Evolutionary conservation across 2,888 invertebrate genomes (phyloP), one percentile per base, ranked within the genome.

Genomic region (Pseudococcus viburni): DNA sequence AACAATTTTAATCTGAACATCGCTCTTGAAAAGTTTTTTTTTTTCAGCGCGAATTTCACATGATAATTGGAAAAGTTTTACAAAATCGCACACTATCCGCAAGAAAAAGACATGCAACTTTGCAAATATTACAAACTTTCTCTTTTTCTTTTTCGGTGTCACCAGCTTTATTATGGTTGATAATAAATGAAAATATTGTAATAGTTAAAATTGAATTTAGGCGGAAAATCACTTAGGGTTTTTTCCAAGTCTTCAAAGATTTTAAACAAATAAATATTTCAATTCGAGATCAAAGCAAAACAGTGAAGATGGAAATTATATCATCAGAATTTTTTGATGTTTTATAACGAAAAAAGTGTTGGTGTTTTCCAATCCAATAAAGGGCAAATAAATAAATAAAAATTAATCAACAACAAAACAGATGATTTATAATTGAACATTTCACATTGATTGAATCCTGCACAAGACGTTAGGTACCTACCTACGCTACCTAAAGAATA

Each of bases 11-110:
- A 64, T 64, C 64, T 64, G 64, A 64, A 64, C 64, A 64, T 64
- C 64, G 64, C 22, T 64, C 64, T 64, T 64, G 64, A 64, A 64
- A 64, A 22, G 22, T 64, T 64, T 64, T 77, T 73, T 17, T 17
- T 42, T 77, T 39, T 77, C 17, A 77, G 77, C 77, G n/a, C 17
- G 8, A 77, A 77, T 39, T 77, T 39, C 39, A 77, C 39, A 77
- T 77, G 77, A 77, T 77, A 77, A 77, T 77, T 77, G 33, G 39
- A 77, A 77, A 77, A 77, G 77, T 77, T 77, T 73, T 77, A 17
- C 26, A 26, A 39, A 77, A 77, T 77, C 39, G 77, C 19, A 9
- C 39, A 33, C 39, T 17, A 77, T 77, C 33, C 39, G 39, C 39
- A 64, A 19, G 39, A 77, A 77, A 77, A 77, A 39, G 77, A 39